Conservation (phyloP, 2,113 vertebrate genomes). For the Hippocampus barbouri region DNA sequence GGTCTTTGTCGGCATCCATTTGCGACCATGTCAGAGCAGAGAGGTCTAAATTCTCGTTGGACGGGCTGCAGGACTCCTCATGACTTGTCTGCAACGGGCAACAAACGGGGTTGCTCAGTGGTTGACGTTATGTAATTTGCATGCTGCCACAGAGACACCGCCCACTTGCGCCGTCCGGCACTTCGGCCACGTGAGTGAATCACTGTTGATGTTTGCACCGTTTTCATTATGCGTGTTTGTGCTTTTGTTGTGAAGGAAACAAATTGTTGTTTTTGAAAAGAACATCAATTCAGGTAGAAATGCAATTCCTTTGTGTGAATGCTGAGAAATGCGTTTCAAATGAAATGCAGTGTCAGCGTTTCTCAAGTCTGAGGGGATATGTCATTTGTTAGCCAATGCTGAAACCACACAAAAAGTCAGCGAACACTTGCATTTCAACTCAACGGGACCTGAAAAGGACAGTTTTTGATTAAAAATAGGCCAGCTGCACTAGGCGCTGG, state of each 20-base stretch:
- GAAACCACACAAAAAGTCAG: neutral
- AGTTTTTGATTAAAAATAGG: conserved; percentile 47
- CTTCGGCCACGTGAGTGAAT: conserved; percentile 32
- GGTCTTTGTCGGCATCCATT: neutral
- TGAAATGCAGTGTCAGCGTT: neutral
- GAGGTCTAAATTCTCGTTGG: conserved; percentile 24
- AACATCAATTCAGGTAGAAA: conserved; percentile 17
- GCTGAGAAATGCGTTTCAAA: neutral
- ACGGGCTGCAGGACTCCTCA: conserved; percentile 24
- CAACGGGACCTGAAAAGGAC: conserved; percentile 33
- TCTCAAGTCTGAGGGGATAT: neutral
- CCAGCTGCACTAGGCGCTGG: conserved; percentile 39
- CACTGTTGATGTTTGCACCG: conserved; percentile 19
- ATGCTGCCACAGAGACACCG: conserved; percentile 43
- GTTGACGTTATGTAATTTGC: conserved; percentile 59
- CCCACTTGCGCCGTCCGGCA: conserved; percentile 49
- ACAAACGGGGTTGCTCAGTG: conserved; percentile 55
- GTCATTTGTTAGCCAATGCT: neutral
- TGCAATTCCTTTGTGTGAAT: neutral
- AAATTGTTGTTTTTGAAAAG: neutral
- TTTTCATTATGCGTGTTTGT: conserved; percentile 3
- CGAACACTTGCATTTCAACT: neutral
- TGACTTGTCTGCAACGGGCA: conserved; percentile 40
- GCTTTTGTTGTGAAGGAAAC: conserved; percentile 5
- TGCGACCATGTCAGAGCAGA: conserved; percentile 30